Conservation (phyloP, 2,113 vertebrate species). For the Dendrocopos noguchii region DNA sequence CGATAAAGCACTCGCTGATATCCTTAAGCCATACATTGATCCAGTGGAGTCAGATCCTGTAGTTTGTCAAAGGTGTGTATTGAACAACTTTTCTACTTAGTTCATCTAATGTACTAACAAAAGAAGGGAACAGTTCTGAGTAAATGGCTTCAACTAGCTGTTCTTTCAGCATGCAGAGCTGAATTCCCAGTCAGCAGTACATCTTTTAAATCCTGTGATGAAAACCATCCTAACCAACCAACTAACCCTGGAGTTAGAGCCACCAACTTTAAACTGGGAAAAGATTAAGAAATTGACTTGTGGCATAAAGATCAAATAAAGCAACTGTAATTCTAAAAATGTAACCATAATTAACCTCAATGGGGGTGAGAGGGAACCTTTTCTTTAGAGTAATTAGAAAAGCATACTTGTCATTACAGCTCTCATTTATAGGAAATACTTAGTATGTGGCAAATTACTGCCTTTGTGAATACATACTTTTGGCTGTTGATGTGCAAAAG, state of each 20-base stretch:
- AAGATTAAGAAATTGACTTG: not conserved
- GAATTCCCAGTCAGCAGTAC: not conserved
- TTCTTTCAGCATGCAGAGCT: not conserved
- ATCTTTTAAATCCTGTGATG: not conserved
- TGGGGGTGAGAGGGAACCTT: not conserved
- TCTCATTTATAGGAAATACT: not conserved
- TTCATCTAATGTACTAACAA: not conserved
- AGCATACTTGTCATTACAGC: not conserved
- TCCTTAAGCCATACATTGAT: conserved; percentile 88
- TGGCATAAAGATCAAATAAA: not conserved
- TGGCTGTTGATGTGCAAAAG: not conserved
- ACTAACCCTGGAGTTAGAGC: not conserved
- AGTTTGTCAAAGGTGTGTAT: conserved; percentile 86
- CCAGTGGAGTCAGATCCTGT: conserved; percentile 89
- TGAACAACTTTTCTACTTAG: not conserved
- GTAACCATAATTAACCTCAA: not conserved
- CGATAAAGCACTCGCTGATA: conserved; percentile 79
- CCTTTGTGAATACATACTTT: not conserved
- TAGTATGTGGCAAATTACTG: not conserved
- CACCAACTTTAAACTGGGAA: not conserved
- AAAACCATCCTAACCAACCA: not conserved
- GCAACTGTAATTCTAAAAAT: not conserved
- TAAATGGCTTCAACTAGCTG: not conserved
- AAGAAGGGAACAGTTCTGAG: not conserved
- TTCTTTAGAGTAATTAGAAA: not conserved